Conservation (phyloP, 2,113 vertebrate genomes). For the Ammospiza nelsoni region DNA sequence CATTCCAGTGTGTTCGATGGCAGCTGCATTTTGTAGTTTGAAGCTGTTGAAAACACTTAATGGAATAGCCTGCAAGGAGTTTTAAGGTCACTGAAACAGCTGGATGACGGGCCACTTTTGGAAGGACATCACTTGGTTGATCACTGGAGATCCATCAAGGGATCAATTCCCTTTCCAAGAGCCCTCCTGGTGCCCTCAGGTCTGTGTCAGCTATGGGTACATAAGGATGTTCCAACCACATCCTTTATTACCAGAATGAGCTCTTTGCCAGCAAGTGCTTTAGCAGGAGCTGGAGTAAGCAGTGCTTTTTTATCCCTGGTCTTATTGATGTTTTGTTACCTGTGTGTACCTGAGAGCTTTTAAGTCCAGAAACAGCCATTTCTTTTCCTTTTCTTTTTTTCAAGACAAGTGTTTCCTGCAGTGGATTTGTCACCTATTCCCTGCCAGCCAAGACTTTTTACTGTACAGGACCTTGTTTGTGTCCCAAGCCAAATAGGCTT, state of each 20-base stretch:
- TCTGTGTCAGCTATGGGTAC: not conserved
- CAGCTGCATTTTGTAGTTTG: not conserved
- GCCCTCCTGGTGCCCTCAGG: not conserved
- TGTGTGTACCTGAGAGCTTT: not conserved
- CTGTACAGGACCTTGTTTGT: not conserved
- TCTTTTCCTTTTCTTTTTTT: not conserved
- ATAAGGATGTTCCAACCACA: not conserved
- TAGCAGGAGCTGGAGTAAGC: not conserved
- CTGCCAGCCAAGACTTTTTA: not conserved
- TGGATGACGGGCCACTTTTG: not conserved
- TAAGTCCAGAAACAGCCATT: not conserved
- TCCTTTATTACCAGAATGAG: not conserved
- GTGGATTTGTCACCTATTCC: not conserved
- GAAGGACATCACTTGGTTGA: not conserved
- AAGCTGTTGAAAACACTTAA: not conserved
- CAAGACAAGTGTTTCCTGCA: not conserved
- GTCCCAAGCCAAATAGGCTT: not conserved
- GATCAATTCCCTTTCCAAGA: not conserved
- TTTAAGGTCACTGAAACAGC: not conserved
- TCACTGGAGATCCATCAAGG: not conserved
- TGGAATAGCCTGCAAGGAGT: not conserved
- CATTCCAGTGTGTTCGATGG: accelerated
- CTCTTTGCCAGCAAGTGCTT: not conserved
- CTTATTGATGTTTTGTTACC: not conserved
- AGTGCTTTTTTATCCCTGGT: not conserved